phyloP scores from a whole-genome alignment of 2,113 vertebrate genomes.

The Probosciger aterrimus region DNA sequence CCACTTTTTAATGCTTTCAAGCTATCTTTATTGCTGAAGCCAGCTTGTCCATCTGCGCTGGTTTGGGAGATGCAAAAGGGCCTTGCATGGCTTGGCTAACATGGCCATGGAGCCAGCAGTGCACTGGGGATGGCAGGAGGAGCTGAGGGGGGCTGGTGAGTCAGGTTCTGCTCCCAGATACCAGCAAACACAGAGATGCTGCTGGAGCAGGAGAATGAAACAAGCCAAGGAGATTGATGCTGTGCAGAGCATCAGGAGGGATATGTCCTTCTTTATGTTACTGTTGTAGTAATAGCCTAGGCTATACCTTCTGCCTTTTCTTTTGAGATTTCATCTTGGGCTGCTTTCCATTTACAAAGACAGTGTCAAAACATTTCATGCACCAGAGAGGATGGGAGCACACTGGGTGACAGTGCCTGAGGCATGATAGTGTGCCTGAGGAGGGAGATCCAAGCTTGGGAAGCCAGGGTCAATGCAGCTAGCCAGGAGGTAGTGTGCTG shows the following conservation, averaged over 20 bases:
- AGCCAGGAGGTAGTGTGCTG: neutral
- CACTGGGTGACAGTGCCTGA: neutral
- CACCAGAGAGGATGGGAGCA: neutral
- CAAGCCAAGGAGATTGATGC: neutral
- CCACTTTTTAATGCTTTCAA: neutral
- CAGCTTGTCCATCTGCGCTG: neutral
- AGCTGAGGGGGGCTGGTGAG: neutral
- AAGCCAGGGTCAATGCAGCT: neutral
- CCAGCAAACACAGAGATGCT: neutral
- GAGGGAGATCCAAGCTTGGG: neutral
- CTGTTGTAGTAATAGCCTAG: neutral
- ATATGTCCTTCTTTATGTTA: neutral
- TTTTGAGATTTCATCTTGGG: neutral
- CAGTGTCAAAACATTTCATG: neutral
- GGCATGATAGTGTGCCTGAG: neutral
- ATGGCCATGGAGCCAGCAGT: neutral
- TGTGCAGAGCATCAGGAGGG: neutral
- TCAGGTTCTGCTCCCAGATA: neutral
- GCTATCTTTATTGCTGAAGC: neutral
- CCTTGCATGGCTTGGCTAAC: neutral
- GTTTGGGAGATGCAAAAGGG: neutral
- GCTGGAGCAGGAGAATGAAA: neutral
- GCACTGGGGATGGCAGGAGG: neutral
- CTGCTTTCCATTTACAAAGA: neutral
- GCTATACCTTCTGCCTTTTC: neutral